Base-by-base conservation (phyloP, 1,140 invertebrate genomes). In the Eurosta solidaginis region DNA sequence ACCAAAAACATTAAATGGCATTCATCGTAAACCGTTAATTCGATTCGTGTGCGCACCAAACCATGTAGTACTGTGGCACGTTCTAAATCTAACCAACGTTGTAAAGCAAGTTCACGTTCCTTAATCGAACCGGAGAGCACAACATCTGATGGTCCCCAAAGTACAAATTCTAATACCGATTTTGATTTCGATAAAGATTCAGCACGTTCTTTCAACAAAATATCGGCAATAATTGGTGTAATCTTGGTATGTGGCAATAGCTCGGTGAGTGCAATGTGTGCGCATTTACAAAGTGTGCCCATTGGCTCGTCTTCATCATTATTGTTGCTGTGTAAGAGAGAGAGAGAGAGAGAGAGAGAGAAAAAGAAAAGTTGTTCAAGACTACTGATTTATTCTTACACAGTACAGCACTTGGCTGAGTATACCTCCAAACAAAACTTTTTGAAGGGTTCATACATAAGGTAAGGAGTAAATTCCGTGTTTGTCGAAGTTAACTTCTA, bases 71-170 rank as follows among this genome's bases (percentile, higher is more conserved):
- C 92, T 0, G 93, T 95, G 2, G 95, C 95, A 25, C 95, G 89
- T 84, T 96, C 94, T 12, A 96, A 88, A 83, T 96, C 95, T 47
- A 96, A 84, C 95, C 95, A 96, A 50, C 94, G 90, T 82, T 95
- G 94, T 2, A 95, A 83, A 0, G 92, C 92, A 17, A 92, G 82
- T 80, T 94, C 93, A 3, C 93, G 89, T 78, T 94, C 93, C 33
- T 91, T 90, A 0, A 90, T 89, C 0, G 91, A 91, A 6, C 91
- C 91, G 0, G 92, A 91, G 12, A 94, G 88, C 0, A 91, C 91
- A 1, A 93, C 91, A 82, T 95, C 94, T 12, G 93, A 91, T 1
- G 95, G 95, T 3, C 95, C 95, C 94, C 95, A 97, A 2, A 97
- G 88, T 78, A 93, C 93, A 82, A 94, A 95, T 83, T 96, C 95